phyloP scores from a whole-genome alignment of 2,797 vertebrate species.

The Acropternis orthonyx region DNA sequence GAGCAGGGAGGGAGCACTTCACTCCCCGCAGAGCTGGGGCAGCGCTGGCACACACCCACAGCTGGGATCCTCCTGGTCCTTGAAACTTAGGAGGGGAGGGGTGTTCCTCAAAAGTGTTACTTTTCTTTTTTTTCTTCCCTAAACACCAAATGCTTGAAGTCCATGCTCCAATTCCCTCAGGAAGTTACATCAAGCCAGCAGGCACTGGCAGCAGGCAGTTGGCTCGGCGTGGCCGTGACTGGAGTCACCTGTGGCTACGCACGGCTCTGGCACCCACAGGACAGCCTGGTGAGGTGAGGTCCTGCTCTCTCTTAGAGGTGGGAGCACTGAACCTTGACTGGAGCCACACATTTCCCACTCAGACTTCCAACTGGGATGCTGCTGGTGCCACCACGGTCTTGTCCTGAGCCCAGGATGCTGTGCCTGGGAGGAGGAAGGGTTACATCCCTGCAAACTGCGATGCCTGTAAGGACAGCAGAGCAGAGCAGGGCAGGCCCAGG shows the following conservation, averaged over 20 bases:
- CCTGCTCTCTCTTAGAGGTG: background rate
- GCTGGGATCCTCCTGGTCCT: background rate
- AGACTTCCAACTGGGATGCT: background rate
- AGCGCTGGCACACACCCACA: background rate
- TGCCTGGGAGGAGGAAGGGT: background rate
- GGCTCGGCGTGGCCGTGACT: rapidly evolving
- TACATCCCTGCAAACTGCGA: background rate
- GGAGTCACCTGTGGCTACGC: rapidly evolving
- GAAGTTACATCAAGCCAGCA: background rate
- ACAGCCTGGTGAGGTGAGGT: rapidly evolving
- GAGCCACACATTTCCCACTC: background rate
- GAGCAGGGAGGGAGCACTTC: rapidly evolving
- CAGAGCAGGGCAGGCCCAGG: background rate
- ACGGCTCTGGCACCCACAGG: background rate
- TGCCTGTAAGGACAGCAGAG: background rate
- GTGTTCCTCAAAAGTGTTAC: background rate
- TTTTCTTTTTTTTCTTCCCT: background rate
- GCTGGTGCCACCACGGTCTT: background rate
- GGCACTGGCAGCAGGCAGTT: background rate
- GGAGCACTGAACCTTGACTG: rapidly evolving
- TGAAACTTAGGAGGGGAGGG: background rate
- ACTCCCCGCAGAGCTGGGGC: background rate
- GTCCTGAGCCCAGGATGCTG: rapidly evolving
- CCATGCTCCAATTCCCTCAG: background rate
- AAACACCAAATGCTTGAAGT: background rate